These are phyloP conservation scores for Drosophila lacicola DNA, from an alignment of 2,888 invertebrate species.

Conservation along the genomic window DNA sequence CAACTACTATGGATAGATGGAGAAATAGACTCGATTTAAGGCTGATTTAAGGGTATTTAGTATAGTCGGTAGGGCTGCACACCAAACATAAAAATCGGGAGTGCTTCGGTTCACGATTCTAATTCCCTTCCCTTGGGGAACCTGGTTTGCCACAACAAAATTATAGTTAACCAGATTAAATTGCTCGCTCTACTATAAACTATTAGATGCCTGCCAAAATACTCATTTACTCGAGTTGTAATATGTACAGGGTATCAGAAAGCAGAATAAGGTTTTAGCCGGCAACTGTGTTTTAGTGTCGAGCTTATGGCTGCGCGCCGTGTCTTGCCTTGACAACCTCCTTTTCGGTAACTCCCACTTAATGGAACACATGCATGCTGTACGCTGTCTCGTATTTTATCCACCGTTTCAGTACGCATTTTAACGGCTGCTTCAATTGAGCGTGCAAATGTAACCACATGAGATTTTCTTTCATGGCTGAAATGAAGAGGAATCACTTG, in stretches of 20 bases:
- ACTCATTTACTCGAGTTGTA: not conserved
- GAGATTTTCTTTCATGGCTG: constrained; percentile 27
- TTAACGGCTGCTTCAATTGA: constrained; percentile 46
- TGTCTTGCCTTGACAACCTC: constrained; percentile 13
- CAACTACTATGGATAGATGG: too few relatives aligned
- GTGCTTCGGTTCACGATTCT: too few relatives aligned
- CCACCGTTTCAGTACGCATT: constrained; percentile 15
- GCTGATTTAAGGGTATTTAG: too few relatives aligned
- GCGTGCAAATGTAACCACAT: constrained; percentile 45
- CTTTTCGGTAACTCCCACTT: constrained; percentile 39
- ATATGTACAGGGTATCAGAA: constrained; percentile 4
- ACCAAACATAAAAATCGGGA: too few relatives aligned
- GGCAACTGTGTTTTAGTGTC: constrained; percentile 46
- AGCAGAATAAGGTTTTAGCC: not conserved
- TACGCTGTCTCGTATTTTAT: constrained; percentile 11
- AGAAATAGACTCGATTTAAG: too few relatives aligned
- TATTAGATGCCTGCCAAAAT: too few relatives aligned
- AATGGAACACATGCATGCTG: constrained; percentile 52
- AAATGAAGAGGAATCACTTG: constrained; percentile 12
- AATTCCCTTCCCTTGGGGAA: too few relatives aligned
- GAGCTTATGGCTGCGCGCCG: constrained; percentile 7
- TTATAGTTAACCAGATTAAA: too few relatives aligned
- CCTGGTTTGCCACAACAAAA: too few relatives aligned
- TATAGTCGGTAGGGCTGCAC: too few relatives aligned
- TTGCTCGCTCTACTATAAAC: too few relatives aligned